Percentiles rank a stretch among this genome's conserved stretches.
These are phyloP conservation scores for Drosophila stalkeri DNA, from an alignment of 2,888 invertebrate species.

Conservation along the genomic window DNA sequence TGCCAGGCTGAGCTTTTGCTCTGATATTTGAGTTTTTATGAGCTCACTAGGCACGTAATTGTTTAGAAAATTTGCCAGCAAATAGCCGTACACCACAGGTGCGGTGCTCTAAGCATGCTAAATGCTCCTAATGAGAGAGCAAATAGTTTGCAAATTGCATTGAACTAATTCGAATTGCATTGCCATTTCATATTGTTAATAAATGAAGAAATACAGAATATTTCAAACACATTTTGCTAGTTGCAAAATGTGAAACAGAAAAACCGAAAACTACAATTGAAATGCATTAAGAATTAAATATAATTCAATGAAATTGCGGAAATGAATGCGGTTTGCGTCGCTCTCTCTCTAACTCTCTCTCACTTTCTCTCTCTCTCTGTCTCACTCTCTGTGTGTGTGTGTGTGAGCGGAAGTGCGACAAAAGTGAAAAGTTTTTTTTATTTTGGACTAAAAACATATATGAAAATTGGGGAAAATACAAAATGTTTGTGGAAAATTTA, in stretches of 20 bases:
- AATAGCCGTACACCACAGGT: neutral
- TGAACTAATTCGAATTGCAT: neutral
- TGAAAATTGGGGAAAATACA: conserved; percentile 15
- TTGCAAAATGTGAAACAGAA: conserved; percentile 42
- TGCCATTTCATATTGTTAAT: conserved; percentile 4
- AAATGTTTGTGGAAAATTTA: conserved; percentile 22
- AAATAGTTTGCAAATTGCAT: conserved; percentile 17
- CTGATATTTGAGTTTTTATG: conserved; percentile 61
- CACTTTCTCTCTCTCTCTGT: too few relatives aligned
- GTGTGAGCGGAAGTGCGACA: conserved; percentile 34
- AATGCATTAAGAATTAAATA: conserved; percentile 62
- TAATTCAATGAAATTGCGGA: conserved; percentile 68
- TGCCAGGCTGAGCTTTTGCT: conserved; percentile 35
- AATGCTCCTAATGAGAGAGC: conserved; percentile 18
- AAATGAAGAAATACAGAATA: conserved; percentile 5
- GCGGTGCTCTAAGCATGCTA: neutral
- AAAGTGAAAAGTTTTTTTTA: conserved; percentile 36
- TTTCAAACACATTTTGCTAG: conserved; percentile 19
- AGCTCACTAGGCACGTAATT: conserved; percentile 63
- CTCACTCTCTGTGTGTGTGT: conserved; percentile 9
- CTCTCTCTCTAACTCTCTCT: neutral
- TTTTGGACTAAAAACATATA: conserved; percentile 41
- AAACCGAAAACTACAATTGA: conserved; percentile 18
- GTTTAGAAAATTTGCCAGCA: conserved; percentile 56
- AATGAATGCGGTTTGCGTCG: conserved; percentile 60